Evolutionary conservation across 2,888 invertebrate species (phyloP).

Genomic region (Thalpophila matura): DNA sequence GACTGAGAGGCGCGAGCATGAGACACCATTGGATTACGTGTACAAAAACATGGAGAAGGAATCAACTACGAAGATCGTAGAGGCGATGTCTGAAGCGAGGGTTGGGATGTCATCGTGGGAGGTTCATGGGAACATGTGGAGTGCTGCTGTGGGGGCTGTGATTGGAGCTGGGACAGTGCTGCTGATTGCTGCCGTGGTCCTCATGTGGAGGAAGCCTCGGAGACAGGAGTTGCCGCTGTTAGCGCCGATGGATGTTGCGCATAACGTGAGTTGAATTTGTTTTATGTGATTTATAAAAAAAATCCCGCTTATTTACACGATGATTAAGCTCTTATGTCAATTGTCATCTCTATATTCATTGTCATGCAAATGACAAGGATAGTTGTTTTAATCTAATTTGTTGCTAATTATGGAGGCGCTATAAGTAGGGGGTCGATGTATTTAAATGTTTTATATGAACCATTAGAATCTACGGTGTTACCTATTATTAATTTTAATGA

Average conservation of each 20-base stretch:
- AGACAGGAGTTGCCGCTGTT: constrained; percentile 75
- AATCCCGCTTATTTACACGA: no score
- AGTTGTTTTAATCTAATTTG: no score
- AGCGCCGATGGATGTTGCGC: constrained; percentile 83
- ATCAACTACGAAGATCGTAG: constrained; percentile 49
- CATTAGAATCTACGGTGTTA: no score
- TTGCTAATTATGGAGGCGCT: no score
- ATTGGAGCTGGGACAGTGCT: constrained; percentile 83
- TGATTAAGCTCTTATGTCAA: no score
- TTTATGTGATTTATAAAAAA: not conserved
- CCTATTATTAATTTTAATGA: not conserved
- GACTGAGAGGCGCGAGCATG: constrained; percentile 76
- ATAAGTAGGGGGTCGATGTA: no score
- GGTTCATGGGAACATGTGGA: constrained; percentile 78
- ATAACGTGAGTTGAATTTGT: constrained; percentile 77
- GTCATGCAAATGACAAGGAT: no score
- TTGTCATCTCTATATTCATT: no score
- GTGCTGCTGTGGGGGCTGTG: constrained; percentile 82
- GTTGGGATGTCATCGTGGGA: constrained; percentile 63
- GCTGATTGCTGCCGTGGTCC: constrained; percentile 77
- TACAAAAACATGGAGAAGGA: constrained; percentile 55
- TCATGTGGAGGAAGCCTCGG: constrained; percentile 80
- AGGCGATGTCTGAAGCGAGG: constrained; percentile 71
- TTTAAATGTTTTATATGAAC: not conserved
- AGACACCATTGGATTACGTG: constrained; percentile 74